Conservation (phyloP, 2,888 invertebrate genomes). For the Ormyrus thymus region DNA sequence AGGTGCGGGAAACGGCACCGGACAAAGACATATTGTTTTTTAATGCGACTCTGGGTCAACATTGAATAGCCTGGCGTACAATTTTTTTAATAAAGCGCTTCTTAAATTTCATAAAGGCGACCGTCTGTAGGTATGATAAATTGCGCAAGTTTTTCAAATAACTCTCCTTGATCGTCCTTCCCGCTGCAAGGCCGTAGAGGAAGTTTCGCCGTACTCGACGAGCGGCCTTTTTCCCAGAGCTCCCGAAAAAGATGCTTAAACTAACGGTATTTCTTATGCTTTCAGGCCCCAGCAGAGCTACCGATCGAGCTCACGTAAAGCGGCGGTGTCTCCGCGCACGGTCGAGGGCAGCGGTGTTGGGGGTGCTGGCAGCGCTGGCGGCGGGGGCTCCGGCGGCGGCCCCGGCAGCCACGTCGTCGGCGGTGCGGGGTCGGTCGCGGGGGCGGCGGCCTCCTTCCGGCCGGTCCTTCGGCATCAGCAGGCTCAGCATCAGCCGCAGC, state of each 20-base stretch:
- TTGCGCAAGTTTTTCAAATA: constrained; percentile 19
- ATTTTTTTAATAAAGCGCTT: constrained; percentile 10
- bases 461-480: constrained; percentile 18
- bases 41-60: neutral
- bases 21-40: constrained; percentile 5
- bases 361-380: constrained; percentile 52
- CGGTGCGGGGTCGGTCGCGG: constrained; percentile 51
- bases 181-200: neutral
- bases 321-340: constrained; percentile 69
- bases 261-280: constrained; percentile 39
- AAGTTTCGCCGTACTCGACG: constrained; percentile 7
- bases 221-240: neutral
- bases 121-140: neutral
- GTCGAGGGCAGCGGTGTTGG: constrained; percentile 64
- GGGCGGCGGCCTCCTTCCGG: constrained; percentile 40
- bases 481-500: constrained; percentile 31
- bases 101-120: neutral
- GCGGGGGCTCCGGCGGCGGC: constrained; percentile 49
- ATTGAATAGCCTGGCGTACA: neutral
- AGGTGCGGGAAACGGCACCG: constrained; percentile 38
- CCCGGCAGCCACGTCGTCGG: constrained; percentile 54
- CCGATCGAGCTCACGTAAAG: constrained; percentile 66
- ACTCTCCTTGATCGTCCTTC: constrained; percentile 13
- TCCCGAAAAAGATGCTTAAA: no score
- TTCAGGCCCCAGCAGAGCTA: constrained; percentile 72